phyloP scores from a whole-genome alignment of 2,113 vertebrate genomes.

The Empidonax traillii region DNA sequence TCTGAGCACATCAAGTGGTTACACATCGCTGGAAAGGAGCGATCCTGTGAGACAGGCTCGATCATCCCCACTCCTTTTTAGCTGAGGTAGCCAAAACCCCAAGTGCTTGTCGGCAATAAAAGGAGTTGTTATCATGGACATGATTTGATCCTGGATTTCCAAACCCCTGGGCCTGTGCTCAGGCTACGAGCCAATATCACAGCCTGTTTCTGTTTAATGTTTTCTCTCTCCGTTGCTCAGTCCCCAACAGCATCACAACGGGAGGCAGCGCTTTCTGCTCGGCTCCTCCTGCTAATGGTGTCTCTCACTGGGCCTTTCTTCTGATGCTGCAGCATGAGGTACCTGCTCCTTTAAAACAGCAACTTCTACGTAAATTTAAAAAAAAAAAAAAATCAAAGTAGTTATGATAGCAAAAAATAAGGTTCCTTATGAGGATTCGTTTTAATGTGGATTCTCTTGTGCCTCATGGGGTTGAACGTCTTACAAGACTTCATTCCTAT shows the following conservation, averaged over 20 bases:
- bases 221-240: neutral
- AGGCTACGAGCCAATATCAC: neutral
- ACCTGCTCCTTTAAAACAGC: neutral
- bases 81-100: conserved; percentile 4
- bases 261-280: neutral
- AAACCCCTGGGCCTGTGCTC: conserved; percentile 1
- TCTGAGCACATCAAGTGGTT: conserved; percentile 12
- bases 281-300: conserved; percentile 5
- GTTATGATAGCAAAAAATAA: neutral
- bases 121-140: neutral
- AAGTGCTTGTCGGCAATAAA: conserved; percentile 3
- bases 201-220: conserved; percentile 26
- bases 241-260: neutral
- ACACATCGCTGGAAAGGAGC: neutral
- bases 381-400: neutral
- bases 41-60: neutral
- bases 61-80: conserved; percentile 18
- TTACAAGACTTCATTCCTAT: neutral
- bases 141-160: conserved; percentile 46
- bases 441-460: neutral
- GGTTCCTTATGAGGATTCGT: neutral
- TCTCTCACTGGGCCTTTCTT: neutral
- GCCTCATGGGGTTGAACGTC: neutral
- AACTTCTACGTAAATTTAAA: neutral
- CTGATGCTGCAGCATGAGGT: neutral